Percentiles rank a stretch among this genome's conserved stretches.
phyloP scores from a whole-genome alignment of 1,140 invertebrate genomes.

The Drosophila obscura region DNA sequence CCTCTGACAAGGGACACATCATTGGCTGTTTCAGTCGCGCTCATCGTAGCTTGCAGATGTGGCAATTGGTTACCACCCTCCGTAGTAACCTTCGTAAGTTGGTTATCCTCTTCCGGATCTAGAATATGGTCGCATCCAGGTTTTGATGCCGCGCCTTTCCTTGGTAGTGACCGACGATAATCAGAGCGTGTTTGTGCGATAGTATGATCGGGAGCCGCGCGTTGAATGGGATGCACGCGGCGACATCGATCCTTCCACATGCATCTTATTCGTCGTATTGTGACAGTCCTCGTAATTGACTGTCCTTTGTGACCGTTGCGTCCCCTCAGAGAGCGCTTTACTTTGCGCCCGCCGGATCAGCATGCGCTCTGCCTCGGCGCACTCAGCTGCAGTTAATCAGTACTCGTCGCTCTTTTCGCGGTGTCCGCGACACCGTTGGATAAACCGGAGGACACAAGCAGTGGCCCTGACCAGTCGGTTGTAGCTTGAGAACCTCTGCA shows the following conservation, averaged over 20 bases:
- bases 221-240: background rate
- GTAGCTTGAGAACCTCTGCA: background rate
- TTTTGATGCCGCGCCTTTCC: background rate
- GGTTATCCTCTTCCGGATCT: background rate
- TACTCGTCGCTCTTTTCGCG: background rate
- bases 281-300: background rate
- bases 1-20: background rate
- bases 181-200: background rate
- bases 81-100: background rate
- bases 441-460: background rate
- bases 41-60: background rate
- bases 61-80: background rate
- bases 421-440: background rate
- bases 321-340: background rate
- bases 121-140: background rate
- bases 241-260: background rate
- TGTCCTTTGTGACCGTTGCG: background rate
- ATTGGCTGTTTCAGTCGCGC: background rate
- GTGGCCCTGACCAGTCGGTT: background rate
- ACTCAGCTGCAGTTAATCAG: background rate
- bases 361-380: background rate
- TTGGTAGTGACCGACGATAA: background rate
- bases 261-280: background rate
- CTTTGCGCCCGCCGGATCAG: background rate
- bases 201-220: conserved; percentile 1